A percentile compares a stretch with the other conserved stretches of the same genome.
phyloP scores from a whole-genome alignment of 2,797 vertebrate species.

The Podarcis siculus region DNA sequence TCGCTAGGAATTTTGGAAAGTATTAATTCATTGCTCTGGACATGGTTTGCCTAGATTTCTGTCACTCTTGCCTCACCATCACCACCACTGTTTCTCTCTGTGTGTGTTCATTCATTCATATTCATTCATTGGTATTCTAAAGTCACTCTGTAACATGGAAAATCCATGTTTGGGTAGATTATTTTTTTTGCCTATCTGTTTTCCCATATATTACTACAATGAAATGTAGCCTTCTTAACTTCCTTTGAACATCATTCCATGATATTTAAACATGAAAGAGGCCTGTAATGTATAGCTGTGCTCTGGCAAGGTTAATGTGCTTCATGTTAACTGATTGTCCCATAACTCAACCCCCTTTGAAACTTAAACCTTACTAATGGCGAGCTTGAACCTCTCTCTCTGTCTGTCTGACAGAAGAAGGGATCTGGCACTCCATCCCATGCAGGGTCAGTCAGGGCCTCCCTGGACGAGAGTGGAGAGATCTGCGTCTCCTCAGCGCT shows the following conservation, averaged over 20 bases:
- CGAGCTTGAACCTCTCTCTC: neutral
- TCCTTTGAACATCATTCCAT: slow-evolving; percentile 39
- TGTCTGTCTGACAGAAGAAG: neutral
- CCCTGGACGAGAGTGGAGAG: too few relatives aligned
- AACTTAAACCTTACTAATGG: neutral
- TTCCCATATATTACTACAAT: slow-evolving; percentile 58
- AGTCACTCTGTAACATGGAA: slow-evolving; percentile 58
- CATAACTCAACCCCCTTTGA: slow-evolving; percentile 7
- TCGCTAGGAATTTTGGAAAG: slow-evolving; percentile 39
- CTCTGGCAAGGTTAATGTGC: neutral
- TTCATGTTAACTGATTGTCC: neutral
- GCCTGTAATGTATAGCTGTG: neutral
- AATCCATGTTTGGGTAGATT: slow-evolving; percentile 35
- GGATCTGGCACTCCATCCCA: neutral
- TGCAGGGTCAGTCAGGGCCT: neutral
- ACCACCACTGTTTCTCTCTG: too few relatives aligned
- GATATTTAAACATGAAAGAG: slow-evolving; percentile 8
- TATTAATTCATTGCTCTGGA: slow-evolving; percentile 45
- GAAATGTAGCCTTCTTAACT: slow-evolving; percentile 3
- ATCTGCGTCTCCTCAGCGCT: neutral
- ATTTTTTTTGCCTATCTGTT: slow-evolving; percentile 34
- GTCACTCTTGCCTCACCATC: too few relatives aligned
- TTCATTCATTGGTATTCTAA: slow-evolving; percentile 24
- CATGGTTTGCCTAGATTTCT: slow-evolving; percentile 5
- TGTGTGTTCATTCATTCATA: too few relatives aligned